phyloP scores from a whole-genome alignment of 2,113 vertebrate genomes.

The Neolamprologus brichardi region DNA sequence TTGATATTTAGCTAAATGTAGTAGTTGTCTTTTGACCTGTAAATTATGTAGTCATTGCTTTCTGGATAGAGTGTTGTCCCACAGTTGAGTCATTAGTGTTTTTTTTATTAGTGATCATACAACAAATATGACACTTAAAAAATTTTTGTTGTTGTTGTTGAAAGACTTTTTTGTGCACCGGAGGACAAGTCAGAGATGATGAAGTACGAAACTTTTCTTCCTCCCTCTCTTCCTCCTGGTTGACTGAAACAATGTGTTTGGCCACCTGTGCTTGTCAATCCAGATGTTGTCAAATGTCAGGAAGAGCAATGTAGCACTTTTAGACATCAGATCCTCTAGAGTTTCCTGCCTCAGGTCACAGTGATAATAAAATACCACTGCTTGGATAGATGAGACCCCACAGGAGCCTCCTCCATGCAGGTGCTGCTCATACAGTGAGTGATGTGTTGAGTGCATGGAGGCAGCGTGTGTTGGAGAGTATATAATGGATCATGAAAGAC shows the following conservation, averaged over 20 bases:
- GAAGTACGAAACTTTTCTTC: slow-evolving; percentile 24
- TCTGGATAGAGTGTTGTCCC: neutral
- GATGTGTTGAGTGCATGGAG: neutral
- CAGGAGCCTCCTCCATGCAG: slow-evolving; percentile 27
- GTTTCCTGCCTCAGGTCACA: slow-evolving; percentile 18
- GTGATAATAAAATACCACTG: slow-evolving; percentile 15
- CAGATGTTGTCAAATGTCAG: neutral
- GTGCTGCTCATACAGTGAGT: neutral
- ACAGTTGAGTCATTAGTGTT: neutral
- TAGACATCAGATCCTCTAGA: neutral
- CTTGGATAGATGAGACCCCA: slow-evolving; percentile 25
- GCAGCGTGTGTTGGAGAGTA: neutral
- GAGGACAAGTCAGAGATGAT: slow-evolving; percentile 62
- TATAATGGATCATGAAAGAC: slow-evolving; percentile 7
- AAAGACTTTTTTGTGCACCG: slow-evolving; percentile 71
- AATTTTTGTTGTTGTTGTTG: neutral
- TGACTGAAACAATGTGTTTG: neutral
- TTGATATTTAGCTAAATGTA: neutral
- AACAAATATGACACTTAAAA: neutral
- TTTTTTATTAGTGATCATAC: neutral
- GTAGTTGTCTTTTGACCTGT: neutral
- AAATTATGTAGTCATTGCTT: neutral
- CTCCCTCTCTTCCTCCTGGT: neutral
- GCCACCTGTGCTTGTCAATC: neutral
- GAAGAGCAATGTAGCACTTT: neutral